phyloP scores from a whole-genome alignment of 2,113 vertebrate species.

The Daubentonia madagascariensis region DNA sequence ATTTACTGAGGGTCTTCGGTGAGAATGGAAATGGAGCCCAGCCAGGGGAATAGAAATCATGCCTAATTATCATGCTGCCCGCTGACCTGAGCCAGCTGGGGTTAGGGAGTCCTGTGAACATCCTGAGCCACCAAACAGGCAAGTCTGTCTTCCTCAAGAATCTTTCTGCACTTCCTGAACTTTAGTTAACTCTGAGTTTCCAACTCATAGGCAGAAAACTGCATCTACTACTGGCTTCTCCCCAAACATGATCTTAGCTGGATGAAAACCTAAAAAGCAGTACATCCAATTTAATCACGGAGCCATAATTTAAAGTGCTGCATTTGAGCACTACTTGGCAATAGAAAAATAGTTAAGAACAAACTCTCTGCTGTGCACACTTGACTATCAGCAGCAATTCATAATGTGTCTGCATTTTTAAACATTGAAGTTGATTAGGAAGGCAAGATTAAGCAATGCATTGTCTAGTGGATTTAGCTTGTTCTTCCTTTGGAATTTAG shows the following conservation, averaged over 20 bases:
- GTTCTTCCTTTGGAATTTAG: neutral
- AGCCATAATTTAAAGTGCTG: constrained; percentile 19
- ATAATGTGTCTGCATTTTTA: neutral
- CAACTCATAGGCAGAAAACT: constrained; percentile 1
- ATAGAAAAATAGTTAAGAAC: constrained; percentile 24
- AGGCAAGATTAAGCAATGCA: neutral
- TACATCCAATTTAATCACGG: neutral
- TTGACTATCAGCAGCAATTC: neutral
- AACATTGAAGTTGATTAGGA: neutral
- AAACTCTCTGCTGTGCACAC: neutral
- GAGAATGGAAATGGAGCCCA: neutral
- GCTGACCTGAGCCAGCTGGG: neutral
- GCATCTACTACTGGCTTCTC: constrained; percentile 30
- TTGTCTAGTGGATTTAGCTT: rapidly evolving
- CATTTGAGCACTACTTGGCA: constrained; percentile 19
- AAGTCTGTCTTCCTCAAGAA: neutral
- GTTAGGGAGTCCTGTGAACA: rapidly evolving
- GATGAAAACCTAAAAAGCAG: constrained; percentile 18
- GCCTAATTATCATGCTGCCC: rapidly evolving
- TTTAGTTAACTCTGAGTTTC: constrained; percentile 34
- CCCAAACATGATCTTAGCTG: constrained; percentile 57
- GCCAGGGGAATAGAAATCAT: rapidly evolving
- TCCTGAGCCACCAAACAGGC: neutral
- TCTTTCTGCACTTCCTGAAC: constrained; percentile 42
- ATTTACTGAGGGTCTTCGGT: neutral